These are phyloP conservation scores for Caenorhabditis drosophilae DNA, from an alignment of 2,888 invertebrate genomes.

Conservation along the genomic window DNA sequence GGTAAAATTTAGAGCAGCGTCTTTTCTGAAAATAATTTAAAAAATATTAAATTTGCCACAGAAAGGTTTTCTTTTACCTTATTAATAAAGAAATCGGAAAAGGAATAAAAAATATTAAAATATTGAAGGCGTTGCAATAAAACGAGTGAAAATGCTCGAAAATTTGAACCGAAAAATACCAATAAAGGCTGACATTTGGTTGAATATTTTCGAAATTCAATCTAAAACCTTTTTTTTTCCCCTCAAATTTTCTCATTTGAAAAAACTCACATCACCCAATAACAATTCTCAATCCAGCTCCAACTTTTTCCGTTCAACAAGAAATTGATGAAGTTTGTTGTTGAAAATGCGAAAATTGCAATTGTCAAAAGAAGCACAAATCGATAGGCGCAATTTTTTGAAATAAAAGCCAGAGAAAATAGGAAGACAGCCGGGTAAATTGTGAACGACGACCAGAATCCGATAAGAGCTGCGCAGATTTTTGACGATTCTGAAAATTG, in stretches of 20 bases:
- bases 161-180: slow-evolving; percentile 99
- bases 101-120: slow-evolving; percentile 90
- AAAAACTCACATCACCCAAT: slow-evolving; percentile 49
- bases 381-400: slow-evolving; percentile 2
- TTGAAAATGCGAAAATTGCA: slow-evolving; percentile 1
- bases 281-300: slow-evolving; percentile 39
- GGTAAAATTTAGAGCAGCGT: slow-evolving; percentile 72
- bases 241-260: neutral
- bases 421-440: slow-evolving; percentile 24
- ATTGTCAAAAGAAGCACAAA: neutral
- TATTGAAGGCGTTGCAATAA: slow-evolving; percentile 94
- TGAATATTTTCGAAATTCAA: slow-evolving; percentile 87
- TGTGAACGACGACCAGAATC: slow-evolving; percentile 28
- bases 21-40: slow-evolving; percentile 67
- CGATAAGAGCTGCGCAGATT: slow-evolving; percentile 18
- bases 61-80: no score
- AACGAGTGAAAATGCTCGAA: slow-evolving; percentile 96
- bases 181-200: slow-evolving; percentile 96
- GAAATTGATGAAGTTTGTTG: slow-evolving; percentile 5
- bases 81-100: slow-evolving; percentile 78
- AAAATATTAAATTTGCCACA: neutral
- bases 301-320: slow-evolving; percentile 10
- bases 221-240: slow-evolving; percentile 45
- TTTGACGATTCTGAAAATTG: slow-evolving; percentile 7
- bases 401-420: slow-evolving; percentile 11